These are phyloP conservation scores for Heteromurus nitidus DNA, from an alignment of 2,888 invertebrate genomes.

Conservation along the genomic window DNA sequence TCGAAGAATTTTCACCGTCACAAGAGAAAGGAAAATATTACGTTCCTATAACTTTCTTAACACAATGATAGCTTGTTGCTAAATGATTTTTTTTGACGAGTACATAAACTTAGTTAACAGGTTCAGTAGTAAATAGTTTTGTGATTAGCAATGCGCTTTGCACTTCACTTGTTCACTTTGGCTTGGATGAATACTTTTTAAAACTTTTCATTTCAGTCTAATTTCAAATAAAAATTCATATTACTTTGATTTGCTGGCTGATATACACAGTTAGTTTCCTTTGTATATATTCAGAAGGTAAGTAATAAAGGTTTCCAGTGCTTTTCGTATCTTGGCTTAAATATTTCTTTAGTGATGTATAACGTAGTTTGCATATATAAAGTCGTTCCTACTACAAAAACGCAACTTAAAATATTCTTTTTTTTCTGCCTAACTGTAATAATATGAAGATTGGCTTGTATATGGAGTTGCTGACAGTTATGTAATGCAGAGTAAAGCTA, in stretches of 20 bases:
- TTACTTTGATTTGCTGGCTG: conserved; percentile 28
- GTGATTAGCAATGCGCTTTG: conserved; percentile 65
- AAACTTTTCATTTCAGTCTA: conserved; percentile 65
- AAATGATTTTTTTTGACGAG: not conserved
- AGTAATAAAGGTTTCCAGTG: conserved; percentile 59
- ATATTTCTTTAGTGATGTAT: not conserved
- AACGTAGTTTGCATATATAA: not conserved
- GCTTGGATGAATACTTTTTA: conserved; percentile 68
- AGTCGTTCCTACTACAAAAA: not conserved
- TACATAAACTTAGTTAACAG: conserved; percentile 32
- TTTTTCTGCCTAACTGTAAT: too few relatives aligned
- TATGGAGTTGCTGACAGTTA: not conserved
- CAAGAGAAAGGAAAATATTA: conserved; percentile 3
- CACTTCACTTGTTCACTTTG: conserved; percentile 69
- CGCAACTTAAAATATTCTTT: not conserved
- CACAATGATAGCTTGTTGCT: conserved; percentile 21
- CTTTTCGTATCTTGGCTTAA: conserved; percentile 4
- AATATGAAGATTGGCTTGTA: conserved; percentile 16
- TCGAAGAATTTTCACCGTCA: conserved; percentile 15
- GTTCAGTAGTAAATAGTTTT: conserved; percentile 36
- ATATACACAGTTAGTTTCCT: conserved; percentile 10
- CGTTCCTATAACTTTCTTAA: conserved; percentile 37
- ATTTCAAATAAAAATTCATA: conserved; percentile 68
- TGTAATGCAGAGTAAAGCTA: not conserved
- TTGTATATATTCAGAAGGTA: conserved; percentile 49